Percentiles rank a stretch among this genome's conserved stretches.
Evolutionary conservation across 2,113 vertebrate genomes (phyloP).

Genomic region (Picathartes gymnocephalus): DNA sequence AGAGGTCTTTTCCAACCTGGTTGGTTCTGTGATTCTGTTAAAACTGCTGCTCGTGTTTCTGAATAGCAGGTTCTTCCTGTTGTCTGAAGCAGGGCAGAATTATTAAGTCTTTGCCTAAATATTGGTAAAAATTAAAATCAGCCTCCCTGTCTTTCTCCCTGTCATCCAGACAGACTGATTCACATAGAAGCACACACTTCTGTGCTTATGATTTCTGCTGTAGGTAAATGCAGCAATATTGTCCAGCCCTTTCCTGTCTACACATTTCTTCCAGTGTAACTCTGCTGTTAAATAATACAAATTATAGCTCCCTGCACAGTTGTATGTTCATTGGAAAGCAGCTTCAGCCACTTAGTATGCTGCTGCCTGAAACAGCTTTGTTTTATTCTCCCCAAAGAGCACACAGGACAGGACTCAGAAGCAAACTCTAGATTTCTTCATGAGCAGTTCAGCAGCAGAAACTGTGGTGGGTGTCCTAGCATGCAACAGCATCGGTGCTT

Average conservation of each 20-base stretch:
- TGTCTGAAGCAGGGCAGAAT: not conserved
- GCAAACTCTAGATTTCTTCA: not conserved
- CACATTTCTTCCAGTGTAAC: not conserved
- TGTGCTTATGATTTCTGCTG: not conserved
- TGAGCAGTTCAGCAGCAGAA: not conserved
- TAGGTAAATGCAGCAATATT: not conserved
- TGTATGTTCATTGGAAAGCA: not conserved
- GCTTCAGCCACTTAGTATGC: not conserved
- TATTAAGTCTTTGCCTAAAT: not conserved
- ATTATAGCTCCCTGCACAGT: not conserved
- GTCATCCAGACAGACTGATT: not conserved
- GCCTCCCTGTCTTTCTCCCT: not conserved
- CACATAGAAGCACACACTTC: not conserved
- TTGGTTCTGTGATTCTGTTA: not conserved
- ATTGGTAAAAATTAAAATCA: not conserved
- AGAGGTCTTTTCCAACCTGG: not conserved
- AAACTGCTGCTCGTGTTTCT: not conserved
- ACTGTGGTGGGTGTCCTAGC: too few species aligned
- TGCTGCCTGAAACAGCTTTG: not conserved
- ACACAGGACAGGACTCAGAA: not conserved
- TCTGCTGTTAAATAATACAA: not conserved
- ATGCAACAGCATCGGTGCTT: not conserved
- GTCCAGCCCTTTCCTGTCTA: not conserved
- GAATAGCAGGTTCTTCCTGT: not conserved
- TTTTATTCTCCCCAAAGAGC: not conserved